Conservation (phyloP, 2,113 vertebrate genomes). For the Aegithalos caudatus region DNA sequence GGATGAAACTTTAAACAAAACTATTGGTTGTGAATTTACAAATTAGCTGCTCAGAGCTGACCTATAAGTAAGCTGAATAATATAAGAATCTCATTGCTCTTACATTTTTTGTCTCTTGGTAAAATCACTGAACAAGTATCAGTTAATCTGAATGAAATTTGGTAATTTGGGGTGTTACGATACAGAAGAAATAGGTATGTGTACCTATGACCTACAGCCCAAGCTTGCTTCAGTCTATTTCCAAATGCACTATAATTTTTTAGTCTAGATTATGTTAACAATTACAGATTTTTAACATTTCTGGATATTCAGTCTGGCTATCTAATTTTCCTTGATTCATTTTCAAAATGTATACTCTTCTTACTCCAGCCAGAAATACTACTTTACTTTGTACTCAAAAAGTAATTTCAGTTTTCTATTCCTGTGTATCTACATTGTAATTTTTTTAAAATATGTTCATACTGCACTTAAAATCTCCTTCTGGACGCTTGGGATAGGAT, state of each 20-base stretch:
- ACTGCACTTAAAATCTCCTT: background rate
- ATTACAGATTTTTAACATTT: background rate
- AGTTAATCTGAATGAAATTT: constrained; percentile 7
- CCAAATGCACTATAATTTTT: background rate
- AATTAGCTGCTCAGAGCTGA: background rate
- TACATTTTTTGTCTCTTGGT: constrained; percentile 35
- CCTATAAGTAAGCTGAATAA: background rate
- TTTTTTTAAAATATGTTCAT: background rate
- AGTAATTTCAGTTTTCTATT: background rate
- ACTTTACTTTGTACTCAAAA: background rate
- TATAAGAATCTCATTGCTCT: background rate
- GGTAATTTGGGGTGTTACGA: background rate
- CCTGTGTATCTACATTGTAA: background rate
- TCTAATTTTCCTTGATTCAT: background rate
- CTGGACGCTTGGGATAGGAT: background rate
- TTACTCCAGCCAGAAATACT: background rate
- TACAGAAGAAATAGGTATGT: background rate
- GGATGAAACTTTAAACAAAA: constrained; percentile 24
- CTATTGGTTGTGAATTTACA: background rate
- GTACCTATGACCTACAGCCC: background rate
- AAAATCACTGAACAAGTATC: constrained; percentile 29
- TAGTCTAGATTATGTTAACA: background rate
- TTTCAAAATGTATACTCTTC: background rate
- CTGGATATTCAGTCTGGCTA: background rate
- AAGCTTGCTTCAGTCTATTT: background rate